Evolutionary conservation across 2,888 invertebrate species (phyloP).

Genomic region (Drosophila sordidula): DNA sequence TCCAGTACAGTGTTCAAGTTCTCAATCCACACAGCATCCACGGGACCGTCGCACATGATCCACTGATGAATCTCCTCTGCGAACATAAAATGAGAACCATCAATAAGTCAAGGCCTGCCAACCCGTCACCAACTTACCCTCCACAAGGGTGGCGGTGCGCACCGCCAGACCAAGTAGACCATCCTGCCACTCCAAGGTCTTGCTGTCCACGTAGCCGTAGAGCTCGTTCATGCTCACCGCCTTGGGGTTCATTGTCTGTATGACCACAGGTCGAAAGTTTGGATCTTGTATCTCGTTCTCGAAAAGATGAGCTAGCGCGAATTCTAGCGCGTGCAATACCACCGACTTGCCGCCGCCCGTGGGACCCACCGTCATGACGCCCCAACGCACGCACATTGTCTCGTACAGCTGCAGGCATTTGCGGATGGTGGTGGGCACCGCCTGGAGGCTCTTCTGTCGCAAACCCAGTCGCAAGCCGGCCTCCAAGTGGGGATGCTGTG

Average conservation of each 20-base stretch:
- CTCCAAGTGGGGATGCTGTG: constrained; percentile 92
- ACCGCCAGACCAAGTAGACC: constrained; percentile 90
- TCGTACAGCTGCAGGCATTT: constrained; percentile 92
- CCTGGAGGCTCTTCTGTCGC: constrained; percentile 88
- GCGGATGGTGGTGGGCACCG: constrained; percentile 85
- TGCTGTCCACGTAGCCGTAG: constrained; percentile 93
- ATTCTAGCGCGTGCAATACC: constrained; percentile 90
- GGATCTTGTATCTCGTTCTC: constrained; percentile 87
- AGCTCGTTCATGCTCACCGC: constrained; percentile 94
- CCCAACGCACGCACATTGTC: constrained; percentile 96
- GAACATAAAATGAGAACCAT: background rate
- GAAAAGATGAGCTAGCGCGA: constrained; percentile 89
- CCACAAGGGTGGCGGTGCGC: constrained; percentile 77
- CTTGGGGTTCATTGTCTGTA: constrained; percentile 94
- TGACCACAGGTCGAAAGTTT: constrained; percentile 90
- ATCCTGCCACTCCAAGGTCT: constrained; percentile 96
- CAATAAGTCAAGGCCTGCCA: constrained; percentile 40
- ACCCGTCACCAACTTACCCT: constrained; percentile 64
- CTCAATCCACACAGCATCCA: constrained; percentile 97
- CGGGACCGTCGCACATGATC: constrained; percentile 96
- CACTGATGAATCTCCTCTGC: constrained; percentile 92
- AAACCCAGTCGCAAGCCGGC: constrained; percentile 87
- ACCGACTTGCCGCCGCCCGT: constrained; percentile 95
- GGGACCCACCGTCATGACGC: constrained; percentile 96
- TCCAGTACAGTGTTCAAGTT: constrained; percentile 96